Percentiles rank a stretch among this genome's conserved stretches.
Evolutionary conservation across 2,888 invertebrate genomes (phyloP).

Genomic region (Odontocerum albicorne): DNA sequence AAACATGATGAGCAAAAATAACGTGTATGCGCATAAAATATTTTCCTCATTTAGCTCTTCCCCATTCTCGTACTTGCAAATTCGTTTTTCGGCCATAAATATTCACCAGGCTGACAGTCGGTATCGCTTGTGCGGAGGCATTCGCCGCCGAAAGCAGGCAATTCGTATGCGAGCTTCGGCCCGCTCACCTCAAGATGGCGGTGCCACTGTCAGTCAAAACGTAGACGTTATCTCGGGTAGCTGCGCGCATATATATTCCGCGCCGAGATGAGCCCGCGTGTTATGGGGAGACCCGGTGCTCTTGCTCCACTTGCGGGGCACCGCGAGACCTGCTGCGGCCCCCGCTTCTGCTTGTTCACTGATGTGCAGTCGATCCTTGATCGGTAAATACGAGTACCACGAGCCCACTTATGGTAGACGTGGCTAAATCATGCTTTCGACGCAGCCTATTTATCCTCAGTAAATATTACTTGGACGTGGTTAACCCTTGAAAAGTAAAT

Average conservation of each 20-base stretch:
- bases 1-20: constrained; percentile 34
- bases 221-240: constrained; percentile 36
- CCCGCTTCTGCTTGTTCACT: background rate
- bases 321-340: background rate
- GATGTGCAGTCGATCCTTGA: background rate
- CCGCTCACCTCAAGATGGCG: constrained; percentile 45
- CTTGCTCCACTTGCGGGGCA: constrained; percentile 3
- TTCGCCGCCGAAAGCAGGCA: constrained; percentile 41
- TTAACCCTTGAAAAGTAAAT: no score
- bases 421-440: no score
- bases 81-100: constrained; percentile 53
- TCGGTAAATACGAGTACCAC: background rate
- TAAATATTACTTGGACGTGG: no score
- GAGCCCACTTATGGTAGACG: no score
- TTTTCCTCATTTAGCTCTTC: constrained; percentile 57
- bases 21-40: constrained; percentile 56
- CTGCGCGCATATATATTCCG: constrained; percentile 31
- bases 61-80: constrained; percentile 46
- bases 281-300: constrained; percentile 22
- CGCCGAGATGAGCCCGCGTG: constrained; percentile 32
- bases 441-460: no score
- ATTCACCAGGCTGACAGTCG: constrained; percentile 47
- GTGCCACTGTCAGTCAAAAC: constrained; percentile 41
- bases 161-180: constrained; percentile 41
- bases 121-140: constrained; percentile 43